These are phyloP conservation scores for Pimephales promelas DNA, from an alignment of 2,113 vertebrate species.

Conservation along the genomic window DNA sequence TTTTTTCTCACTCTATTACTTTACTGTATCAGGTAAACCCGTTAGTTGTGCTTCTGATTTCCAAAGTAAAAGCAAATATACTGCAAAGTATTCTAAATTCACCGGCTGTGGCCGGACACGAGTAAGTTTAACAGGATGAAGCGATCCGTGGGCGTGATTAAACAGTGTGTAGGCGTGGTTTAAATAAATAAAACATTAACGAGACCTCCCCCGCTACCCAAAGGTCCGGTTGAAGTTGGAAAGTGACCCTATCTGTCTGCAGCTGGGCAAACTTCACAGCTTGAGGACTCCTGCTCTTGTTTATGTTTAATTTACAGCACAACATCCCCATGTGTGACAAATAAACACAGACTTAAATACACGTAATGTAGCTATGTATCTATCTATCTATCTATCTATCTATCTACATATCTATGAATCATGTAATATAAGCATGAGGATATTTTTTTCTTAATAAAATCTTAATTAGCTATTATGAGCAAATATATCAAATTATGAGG, in stretches of 20 bases:
- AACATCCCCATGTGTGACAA: conserved; percentile 25
- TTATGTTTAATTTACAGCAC: conserved; percentile 45
- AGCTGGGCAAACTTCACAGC: conserved; percentile 59
- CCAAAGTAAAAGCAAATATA: neutral
- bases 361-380: neutral
- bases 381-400: neutral
- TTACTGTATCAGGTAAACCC: neutral
- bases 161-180: conserved; percentile 24
- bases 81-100: neutral
- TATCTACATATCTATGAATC: neutral
- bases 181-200: neutral
- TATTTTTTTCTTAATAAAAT: neutral
- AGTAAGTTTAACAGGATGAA: conserved; percentile 48
- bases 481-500: neutral
- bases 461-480: too few relatives aligned
- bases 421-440: neutral
- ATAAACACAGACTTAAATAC: conserved; percentile 9
- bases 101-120: conserved; percentile 35
- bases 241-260: conserved; percentile 31
- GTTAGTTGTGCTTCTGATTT: neutral
- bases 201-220: neutral
- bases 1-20: neutral
- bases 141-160: conserved; percentile 23
- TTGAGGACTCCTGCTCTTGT: conserved; percentile 23
- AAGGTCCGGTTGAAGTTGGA: conserved; percentile 26